A percentile compares a stretch with the other conserved stretches of the same genome.
Evolutionary conservation across 2,888 invertebrate genomes (phyloP).

Genomic region (Leptopilina drosophilae): DNA sequence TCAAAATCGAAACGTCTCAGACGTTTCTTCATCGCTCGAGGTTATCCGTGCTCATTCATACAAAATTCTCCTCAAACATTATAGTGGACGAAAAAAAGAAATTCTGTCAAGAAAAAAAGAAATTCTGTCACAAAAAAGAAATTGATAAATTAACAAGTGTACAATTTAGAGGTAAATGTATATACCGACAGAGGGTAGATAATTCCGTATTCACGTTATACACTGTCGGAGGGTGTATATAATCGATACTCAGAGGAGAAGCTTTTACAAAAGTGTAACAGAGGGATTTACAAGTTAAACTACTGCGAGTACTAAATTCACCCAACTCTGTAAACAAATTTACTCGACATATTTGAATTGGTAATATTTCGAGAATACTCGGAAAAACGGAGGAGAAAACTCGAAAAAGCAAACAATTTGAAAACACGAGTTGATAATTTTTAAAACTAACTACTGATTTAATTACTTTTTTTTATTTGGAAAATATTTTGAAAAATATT

Average conservation of each 20-base stretch:
- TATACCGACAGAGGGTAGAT: constrained; percentile 17
- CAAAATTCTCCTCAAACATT: too few relatives aligned
- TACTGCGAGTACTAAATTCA: neutral
- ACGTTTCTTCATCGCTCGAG: neutral
- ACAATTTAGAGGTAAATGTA: neutral
- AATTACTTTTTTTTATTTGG: neutral
- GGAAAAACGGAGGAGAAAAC: too few relatives aligned
- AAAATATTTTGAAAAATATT: neutral
- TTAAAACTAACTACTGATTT: neutral
- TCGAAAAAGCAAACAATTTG: neutral
- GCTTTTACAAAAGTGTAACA: constrained; percentile 7
- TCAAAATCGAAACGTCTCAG: constrained; percentile 40
- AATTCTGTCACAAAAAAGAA: neutral
- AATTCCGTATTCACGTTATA: constrained; percentile 1
- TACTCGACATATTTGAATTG: neutral
- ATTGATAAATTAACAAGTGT: neutral
- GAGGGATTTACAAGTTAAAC: constrained; percentile 4
- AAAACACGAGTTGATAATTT: neutral
- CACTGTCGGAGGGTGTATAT: constrained; percentile 24
- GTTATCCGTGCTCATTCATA: too few relatives aligned
- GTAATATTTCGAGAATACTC: constrained; percentile 4
- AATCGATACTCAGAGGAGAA: constrained; percentile 26
- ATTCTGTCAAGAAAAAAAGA: too few relatives aligned
- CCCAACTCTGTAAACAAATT: neutral
- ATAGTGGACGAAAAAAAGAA: too few relatives aligned